Percentiles rank a stretch among this genome's conserved stretches.
These are phyloP conservation scores for Gallinago media DNA, from an alignment of 2,113 vertebrate genomes.

Conservation along the genomic window DNA sequence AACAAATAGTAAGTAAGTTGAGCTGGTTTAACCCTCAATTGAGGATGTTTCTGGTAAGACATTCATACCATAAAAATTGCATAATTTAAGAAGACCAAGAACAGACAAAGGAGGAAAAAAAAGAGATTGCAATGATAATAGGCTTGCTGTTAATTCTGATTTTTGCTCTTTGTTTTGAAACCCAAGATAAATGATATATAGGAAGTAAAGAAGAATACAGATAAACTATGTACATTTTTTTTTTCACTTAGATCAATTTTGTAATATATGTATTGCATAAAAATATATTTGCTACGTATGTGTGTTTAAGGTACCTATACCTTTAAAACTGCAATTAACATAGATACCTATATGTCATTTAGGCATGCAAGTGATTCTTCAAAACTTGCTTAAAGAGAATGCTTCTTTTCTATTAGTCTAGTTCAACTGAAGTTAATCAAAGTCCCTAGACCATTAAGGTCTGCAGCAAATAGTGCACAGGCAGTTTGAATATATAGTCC, in stretches of 20 bases:
- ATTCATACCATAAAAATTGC: neutral
- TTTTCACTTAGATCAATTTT: neutral
- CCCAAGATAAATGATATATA: neutral
- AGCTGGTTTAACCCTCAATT: neutral
- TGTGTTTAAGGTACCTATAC: neutral
- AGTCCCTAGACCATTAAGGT: neutral
- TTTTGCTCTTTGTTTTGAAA: neutral
- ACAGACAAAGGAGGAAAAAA: neutral
- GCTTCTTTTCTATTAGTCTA: neutral
- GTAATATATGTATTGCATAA: neutral
- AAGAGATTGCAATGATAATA: neutral
- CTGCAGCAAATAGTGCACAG: neutral
- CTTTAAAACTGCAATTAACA: neutral
- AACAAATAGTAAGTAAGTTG: neutral
- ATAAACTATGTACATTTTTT: neutral
- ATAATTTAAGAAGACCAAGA: neutral
- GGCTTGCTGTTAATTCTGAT: neutral
- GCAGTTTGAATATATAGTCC: neutral
- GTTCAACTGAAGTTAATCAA: neutral
- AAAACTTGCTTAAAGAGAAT: neutral
- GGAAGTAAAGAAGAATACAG: neutral
- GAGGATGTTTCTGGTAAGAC: neutral
- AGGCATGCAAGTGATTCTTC: neutral
- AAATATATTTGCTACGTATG: neutral
- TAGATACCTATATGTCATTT: neutral